phyloP scores from a whole-genome alignment of 2,797 vertebrate species.

The Psittacula derbiana region DNA sequence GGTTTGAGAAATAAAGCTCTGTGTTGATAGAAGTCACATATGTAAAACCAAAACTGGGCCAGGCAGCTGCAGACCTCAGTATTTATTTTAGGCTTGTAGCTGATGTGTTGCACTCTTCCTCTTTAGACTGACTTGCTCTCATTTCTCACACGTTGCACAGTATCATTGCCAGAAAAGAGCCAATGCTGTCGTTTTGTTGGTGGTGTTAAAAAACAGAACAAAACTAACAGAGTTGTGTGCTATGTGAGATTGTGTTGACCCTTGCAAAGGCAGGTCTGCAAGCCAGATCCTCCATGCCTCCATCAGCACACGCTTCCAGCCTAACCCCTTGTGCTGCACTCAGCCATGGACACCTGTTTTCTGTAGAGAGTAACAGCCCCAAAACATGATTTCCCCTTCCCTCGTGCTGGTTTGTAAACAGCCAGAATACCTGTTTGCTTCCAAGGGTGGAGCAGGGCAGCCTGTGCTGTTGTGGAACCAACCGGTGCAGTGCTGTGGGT shows the following conservation, averaged over 20 bases:
- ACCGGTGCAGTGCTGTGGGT: rapidly evolving
- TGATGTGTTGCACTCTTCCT: background rate
- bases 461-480: background rate
- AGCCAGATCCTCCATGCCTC: background rate
- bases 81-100: conserved; percentile 15
- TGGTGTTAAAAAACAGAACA: background rate
- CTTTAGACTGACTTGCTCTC: background rate
- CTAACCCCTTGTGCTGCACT: background rate
- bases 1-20: background rate
- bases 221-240: conserved; percentile 18
- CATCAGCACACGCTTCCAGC: background rate
- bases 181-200: background rate
- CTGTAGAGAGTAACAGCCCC: background rate
- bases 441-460: background rate
- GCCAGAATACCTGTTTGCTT: background rate
- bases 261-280: background rate
- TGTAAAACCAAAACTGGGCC: background rate
- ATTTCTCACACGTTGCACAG: conserved; percentile 12
- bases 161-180: background rate
- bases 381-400: background rate
- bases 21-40: background rate
- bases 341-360: background rate
- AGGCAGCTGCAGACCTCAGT: background rate
- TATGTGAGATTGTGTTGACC: conserved; percentile 26
- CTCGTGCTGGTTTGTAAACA: background rate